Conservation (phyloP, 2,113 vertebrate genomes). For the Phoxinus phoxinus region DNA sequence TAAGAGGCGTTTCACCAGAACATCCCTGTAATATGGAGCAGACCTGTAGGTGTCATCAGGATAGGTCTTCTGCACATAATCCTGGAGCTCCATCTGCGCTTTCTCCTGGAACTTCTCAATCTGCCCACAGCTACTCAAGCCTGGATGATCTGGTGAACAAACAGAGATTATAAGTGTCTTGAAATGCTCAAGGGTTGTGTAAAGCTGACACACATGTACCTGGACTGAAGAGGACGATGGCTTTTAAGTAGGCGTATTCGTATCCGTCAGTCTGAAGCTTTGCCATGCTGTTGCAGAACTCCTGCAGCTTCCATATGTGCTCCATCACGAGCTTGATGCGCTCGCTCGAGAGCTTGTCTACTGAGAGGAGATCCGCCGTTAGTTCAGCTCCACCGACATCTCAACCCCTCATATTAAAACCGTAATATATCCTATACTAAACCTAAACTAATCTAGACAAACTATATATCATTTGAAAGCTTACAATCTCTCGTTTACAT, state of each 20-base stretch:
- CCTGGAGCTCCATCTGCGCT: constrained; percentile 99
- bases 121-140: constrained; percentile 89
- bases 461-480: too few relatives aligned
- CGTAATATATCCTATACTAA: too few relatives aligned
- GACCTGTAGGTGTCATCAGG: constrained; percentile 97
- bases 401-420: too few relatives aligned
- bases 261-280: constrained; percentile 94
- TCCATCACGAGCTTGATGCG: constrained; percentile 98
- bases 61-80: constrained; percentile 98
- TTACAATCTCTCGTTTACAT: too few relatives aligned
- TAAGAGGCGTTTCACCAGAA: neutral
- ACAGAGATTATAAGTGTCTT: constrained; percentile 32
- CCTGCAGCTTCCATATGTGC: constrained; percentile 99
- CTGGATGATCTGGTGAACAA: constrained; percentile 88
- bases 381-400: neutral
- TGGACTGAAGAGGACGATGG: constrained; percentile 96
- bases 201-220: constrained; percentile 73
- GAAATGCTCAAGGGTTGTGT: neutral
- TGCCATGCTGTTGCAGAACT: constrained; percentile 99
- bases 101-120: constrained; percentile 99
- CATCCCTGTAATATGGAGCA: neutral
- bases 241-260: constrained; percentile 98
- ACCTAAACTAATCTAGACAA: too few relatives aligned
- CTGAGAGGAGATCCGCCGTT: constrained; percentile 56
- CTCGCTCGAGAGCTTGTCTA: constrained; percentile 94